Evolutionary conservation across 2,113 vertebrate genomes (phyloP), one percentile per base, ranked within the genome.

Genomic region (Centropus unirufus): DNA sequence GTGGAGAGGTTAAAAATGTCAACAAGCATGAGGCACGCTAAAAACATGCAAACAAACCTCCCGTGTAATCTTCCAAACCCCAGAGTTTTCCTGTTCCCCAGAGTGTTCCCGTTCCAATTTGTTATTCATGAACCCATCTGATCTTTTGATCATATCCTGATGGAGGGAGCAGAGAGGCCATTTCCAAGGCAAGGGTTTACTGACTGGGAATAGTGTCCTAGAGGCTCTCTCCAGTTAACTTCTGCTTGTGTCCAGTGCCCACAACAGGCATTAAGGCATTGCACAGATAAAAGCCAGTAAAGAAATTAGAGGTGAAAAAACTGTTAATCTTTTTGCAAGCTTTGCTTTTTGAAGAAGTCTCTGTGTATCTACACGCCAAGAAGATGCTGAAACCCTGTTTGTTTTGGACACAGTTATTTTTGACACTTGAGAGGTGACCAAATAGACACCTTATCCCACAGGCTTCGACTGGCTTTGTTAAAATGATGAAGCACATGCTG

Each of bases 31-130:
- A 97, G 76, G 61, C 91, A 93, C 0, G 47, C 91, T 88, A 40
- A 81, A 96, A 97, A 87, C 91, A 92, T 83, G 88, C 86, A 93
- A 92, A 96, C 91, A 92, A 86, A 78, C 80, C 73, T 94, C 80
- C 62, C 3, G 8, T 75, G 47, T 74, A 81, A 93, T 93, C 73
- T 95, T 81, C 76, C 77, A 84, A 89, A 59, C 64, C 47, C 64
- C 47, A 67, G 73, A 83, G 52, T 9, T 0, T 66, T 90, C 86
- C 72, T 11, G 1, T 91, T 91, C 49, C 57, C 59, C 52, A 67
- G 73, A 83, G 57, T 11, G 1, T 66, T 90, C 86, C 67, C 12
- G 0, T 89, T 91, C 49, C 57, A 20, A 16, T 77, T 59, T 83
- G 68, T 58, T 94, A 51, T 78, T 90, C 32, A 18, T 81, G 89